Conservation (phyloP, 2,113 vertebrate species). For the Clupea harengus region DNA sequence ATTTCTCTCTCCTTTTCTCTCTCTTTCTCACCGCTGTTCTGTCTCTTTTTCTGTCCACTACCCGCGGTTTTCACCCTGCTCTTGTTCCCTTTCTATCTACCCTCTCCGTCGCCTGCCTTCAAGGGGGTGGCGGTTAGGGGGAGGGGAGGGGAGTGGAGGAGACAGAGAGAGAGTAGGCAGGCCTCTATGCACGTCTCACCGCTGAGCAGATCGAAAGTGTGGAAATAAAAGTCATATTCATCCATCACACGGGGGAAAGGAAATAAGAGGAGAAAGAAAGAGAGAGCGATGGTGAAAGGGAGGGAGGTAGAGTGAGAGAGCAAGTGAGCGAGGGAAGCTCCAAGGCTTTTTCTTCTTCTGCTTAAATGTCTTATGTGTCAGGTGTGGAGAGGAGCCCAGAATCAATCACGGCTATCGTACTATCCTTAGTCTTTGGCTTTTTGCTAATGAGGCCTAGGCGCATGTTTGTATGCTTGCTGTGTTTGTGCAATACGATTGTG, state of each 20-base stretch:
- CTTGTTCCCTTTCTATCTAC: neutral
- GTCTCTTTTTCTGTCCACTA: neutral
- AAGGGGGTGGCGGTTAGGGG: neutral
- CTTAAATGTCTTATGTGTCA: conserved; percentile 1
- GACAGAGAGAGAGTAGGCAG: neutral
- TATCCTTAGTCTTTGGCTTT: neutral
- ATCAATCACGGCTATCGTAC: neutral
- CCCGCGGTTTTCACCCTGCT: neutral
- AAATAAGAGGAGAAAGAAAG: neutral
- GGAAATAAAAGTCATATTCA: conserved; percentile 25
- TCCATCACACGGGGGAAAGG: neutral
- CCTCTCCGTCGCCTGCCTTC: neutral
- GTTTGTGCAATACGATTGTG: neutral
- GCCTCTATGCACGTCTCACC: conserved; percentile 2
- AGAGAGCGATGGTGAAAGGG: neutral
- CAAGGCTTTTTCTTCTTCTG: neutral
- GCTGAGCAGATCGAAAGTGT: conserved; percentile 6
- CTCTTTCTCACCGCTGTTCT: neutral
- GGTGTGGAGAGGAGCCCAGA: neutral
- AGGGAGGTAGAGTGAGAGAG: neutral
- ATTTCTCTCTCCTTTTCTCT: neutral
- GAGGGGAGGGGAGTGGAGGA: neutral
- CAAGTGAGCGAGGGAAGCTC: neutral
- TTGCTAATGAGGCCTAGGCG: neutral
- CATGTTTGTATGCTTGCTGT: neutral